Conservation (phyloP, 2,113 vertebrate genomes). For the Perognathus longimembris region DNA sequence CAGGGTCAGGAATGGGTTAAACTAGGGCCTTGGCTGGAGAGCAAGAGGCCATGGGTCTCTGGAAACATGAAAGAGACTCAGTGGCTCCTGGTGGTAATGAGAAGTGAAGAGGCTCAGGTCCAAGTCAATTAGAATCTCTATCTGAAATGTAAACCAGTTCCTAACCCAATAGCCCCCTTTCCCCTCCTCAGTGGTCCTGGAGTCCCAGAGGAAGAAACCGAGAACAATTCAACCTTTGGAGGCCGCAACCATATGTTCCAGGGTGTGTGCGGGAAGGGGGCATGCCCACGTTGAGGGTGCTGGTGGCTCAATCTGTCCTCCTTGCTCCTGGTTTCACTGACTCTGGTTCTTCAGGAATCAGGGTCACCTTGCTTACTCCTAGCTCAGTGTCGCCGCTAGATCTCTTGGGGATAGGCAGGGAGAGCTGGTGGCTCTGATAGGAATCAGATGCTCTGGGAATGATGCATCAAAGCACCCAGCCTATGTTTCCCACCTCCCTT, state of each 20-base stretch:
- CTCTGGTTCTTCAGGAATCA: background rate
- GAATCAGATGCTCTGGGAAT: background rate
- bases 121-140: conserved; percentile 67
- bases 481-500: background rate
- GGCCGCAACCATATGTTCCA: background rate
- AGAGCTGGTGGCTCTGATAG: background rate
- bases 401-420: background rate
- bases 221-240: conserved; percentile 52
- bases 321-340: background rate
- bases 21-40: background rate
- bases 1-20: conserved; percentile 57
- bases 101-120: conserved; percentile 75
- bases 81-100: conserved; percentile 61
- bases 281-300: background rate
- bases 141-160: conserved; percentile 75
- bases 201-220: conserved; percentile 38
- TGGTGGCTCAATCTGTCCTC: background rate
- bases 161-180: background rate
- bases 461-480: background rate
- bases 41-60: conserved; percentile 29
- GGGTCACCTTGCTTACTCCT: background rate
- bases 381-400: background rate
- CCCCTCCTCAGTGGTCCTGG: background rate
- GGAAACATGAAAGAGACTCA: conserved; percentile 67
- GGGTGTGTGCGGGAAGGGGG: background rate